These are phyloP conservation scores for Antechinus flavipes DNA, from an alignment of 2,113 vertebrate species.

Conservation along the genomic window DNA sequence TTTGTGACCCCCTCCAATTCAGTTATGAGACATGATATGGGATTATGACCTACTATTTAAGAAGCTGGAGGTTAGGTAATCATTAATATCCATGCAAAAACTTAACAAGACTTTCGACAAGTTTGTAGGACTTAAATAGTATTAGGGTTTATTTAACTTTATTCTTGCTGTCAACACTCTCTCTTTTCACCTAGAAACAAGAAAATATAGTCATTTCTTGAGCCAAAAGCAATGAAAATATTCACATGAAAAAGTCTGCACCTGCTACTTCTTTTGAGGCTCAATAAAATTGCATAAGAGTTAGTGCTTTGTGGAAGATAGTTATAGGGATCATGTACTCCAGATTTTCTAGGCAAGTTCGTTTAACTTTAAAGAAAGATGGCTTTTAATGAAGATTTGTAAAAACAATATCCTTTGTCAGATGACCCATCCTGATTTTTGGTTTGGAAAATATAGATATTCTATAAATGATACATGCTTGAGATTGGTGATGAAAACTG, in stretches of 20 bases:
- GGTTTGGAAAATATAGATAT: not conserved
- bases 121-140: not conserved
- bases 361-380: not conserved
- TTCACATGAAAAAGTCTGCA: not conserved
- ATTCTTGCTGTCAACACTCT: not conserved
- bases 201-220: not conserved
- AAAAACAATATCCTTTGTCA: not conserved
- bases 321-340: not conserved
- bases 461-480: not conserved
- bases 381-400: not conserved
- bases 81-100: not conserved
- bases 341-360: not conserved
- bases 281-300: not conserved
- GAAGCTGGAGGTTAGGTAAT: not conserved
- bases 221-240: not conserved
- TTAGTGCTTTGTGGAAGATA: not conserved
- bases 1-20: no score
- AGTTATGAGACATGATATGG: no score
- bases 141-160: not conserved
- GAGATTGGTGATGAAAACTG: not conserved
- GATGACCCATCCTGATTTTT: not conserved
- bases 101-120: not conserved
- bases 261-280: not conserved
- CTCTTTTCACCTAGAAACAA: not conserved
- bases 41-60: no score